phyloP scores from a whole-genome alignment of 2,797 vertebrate species.

The Diplodus puntazzo region DNA sequence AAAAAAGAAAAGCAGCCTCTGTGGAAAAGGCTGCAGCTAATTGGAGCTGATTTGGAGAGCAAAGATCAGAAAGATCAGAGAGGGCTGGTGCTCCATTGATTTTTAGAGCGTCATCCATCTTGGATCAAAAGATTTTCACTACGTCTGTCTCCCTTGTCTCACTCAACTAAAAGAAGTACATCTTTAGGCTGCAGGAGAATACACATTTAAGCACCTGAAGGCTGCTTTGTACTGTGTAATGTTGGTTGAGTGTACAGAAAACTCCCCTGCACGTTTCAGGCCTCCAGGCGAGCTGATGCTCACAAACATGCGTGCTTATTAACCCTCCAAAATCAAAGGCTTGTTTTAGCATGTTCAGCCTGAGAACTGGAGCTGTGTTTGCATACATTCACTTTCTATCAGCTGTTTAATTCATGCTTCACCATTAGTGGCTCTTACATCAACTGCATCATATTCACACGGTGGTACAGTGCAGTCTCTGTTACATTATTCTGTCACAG shows the following conservation, averaged over 20 bases:
- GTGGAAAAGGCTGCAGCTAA: slow-evolving; percentile 23
- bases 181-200: no score
- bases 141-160: no score
- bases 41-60: slow-evolving; percentile 18
- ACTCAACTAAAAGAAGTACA: not conserved
- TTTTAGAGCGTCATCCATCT: not conserved
- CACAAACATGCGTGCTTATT: not conserved
- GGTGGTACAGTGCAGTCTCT: no score
- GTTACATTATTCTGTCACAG: no score
- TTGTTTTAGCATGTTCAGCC: not conserved
- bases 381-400: no score
- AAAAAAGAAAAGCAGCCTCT: not conserved
- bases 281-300: not conserved
- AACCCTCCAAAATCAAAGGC: slow-evolving; percentile 2
- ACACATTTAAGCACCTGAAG: no score
- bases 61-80: not conserved
- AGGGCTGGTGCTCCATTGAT: not conserved
- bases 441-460: not conserved
- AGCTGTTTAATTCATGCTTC: not conserved
- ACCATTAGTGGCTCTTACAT: not conserved
- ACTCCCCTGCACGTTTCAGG: not conserved
- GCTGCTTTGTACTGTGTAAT: not conserved
- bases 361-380: no score
- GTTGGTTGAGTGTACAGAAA: not conserved
- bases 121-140: not conserved